These are phyloP conservation scores for Euplagia quadripunctaria DNA, from an alignment of 2,888 invertebrate species.

Conservation along the genomic window DNA sequence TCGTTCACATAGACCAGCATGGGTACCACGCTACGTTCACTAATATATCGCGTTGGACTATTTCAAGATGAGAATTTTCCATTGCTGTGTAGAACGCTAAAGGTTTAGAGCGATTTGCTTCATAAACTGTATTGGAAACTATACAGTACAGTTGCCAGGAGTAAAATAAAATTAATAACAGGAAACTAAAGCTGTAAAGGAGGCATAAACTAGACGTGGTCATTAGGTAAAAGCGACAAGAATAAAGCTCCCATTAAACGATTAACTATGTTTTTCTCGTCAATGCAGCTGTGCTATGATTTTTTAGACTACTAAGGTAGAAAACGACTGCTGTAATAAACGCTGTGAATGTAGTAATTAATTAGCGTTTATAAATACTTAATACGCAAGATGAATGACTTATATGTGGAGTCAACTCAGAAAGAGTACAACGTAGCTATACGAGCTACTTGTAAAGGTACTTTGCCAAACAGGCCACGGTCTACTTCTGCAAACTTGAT, in stretches of 20 bases:
- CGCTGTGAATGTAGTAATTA: too few relatives aligned
- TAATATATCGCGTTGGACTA: constrained; percentile 45
- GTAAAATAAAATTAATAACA: constrained; percentile 57
- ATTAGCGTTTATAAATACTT: neutral
- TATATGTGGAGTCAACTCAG: too few relatives aligned
- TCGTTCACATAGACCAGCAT: constrained; percentile 48
- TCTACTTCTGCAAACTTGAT: neutral
- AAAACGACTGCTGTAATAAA: too few relatives aligned
- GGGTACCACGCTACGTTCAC: constrained; percentile 44
- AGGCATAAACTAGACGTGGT: constrained; percentile 67
- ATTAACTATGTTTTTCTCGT: constrained; percentile 55
- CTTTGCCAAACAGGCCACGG: neutral
- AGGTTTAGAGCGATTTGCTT: neutral
- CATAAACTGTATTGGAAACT: constrained; percentile 30
- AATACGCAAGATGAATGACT: too few relatives aligned
- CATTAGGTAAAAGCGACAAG: constrained; percentile 62
- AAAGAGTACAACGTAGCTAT: too few relatives aligned
- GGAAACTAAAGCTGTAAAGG: constrained; percentile 66
- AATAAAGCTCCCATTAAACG: constrained; percentile 60
- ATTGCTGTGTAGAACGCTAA: constrained; percentile 52
- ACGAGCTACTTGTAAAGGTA: neutral
- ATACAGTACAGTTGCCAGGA: neutral
- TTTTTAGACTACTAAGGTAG: constrained; percentile 4
- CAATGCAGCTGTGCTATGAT: constrained; percentile 40
- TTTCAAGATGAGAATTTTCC: constrained; percentile 51